Conservation (phyloP, 2,797 vertebrate genomes). For the Ara ararauna region DNA sequence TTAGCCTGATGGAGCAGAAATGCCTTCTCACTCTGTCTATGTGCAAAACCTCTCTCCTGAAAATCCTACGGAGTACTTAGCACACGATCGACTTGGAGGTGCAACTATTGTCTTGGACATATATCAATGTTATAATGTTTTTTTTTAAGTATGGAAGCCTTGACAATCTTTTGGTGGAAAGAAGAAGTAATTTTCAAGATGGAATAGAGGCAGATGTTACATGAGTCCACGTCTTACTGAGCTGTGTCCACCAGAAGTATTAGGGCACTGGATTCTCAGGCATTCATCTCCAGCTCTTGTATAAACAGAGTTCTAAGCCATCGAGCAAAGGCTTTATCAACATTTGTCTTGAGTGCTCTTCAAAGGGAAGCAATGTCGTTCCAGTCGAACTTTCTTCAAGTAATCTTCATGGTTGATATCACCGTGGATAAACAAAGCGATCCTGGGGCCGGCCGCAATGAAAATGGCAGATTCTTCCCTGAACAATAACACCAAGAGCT, state of each 20-base stretch:
- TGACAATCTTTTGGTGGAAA: not conserved
- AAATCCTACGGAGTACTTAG: not conserved
- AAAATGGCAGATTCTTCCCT: not conserved
- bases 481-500: not conserved
- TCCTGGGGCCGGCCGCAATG: not conserved
- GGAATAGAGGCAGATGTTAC: not conserved
- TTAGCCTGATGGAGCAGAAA: not conserved
- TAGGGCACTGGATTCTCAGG: not conserved
- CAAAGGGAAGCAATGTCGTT: not conserved
- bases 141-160: not conserved
- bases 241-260: not conserved
- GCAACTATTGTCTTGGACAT: not conserved
- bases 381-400: not conserved
- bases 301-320: constrained; percentile 16
- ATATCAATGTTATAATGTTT: not conserved
- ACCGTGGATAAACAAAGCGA: not conserved
- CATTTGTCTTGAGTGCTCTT: not conserved
- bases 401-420: not conserved
- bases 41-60: not conserved
- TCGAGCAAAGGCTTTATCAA: not conserved
- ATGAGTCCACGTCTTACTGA: not conserved
- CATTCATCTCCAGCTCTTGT: not conserved
- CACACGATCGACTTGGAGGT: not conserved
- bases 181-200: not conserved
- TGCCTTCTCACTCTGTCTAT: not conserved